These are phyloP conservation scores for Megaleporinus macrocephalus DNA, from an alignment of 2,113 vertebrate species.

Conservation along the genomic window DNA sequence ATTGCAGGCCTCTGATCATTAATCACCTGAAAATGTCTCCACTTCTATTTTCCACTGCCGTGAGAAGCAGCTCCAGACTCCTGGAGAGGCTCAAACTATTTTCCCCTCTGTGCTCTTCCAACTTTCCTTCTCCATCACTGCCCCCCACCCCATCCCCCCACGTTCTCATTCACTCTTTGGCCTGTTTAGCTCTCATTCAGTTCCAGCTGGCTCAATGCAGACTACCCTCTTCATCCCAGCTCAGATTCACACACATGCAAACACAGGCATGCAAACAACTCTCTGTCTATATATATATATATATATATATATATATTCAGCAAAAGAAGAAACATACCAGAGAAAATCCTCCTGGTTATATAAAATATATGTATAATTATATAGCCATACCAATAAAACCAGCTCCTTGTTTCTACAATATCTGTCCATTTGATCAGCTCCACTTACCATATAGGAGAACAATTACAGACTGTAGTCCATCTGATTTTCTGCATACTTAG, in stretches of 20 bases:
- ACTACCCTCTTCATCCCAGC: slow-evolving; percentile 14
- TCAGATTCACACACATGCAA: not conserved
- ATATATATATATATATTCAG: too few species aligned
- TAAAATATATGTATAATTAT: too few species aligned
- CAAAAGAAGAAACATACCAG: too few species aligned
- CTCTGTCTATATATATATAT: too few species aligned
- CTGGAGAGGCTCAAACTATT: slow-evolving; percentile 58
- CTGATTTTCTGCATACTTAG: too few species aligned
- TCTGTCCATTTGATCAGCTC: too few species aligned
- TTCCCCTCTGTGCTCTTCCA: slow-evolving; percentile 52
- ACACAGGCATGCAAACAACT: not conserved
- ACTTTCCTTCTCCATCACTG: slow-evolving; percentile 35
- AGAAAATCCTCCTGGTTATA: too few species aligned
- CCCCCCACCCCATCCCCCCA: not conserved
- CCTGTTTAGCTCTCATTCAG: slow-evolving; percentile 31
- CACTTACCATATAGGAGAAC: too few species aligned
- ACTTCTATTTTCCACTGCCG: slow-evolving; percentile 57
- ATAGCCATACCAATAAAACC: not conserved
- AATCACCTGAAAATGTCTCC: slow-evolving; percentile 51
- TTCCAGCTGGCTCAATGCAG: slow-evolving; percentile 16
- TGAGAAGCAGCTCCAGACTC: slow-evolving; percentile 50
- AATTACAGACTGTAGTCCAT: too few species aligned
- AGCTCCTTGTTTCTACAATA: too few species aligned
- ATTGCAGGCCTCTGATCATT: slow-evolving; percentile 41
- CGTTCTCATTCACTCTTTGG: slow-evolving; percentile 8